Percentiles rank a stretch among this genome's conserved stretches.
Conservation (phyloP, 2,888 invertebrate species). For the Ametastegia equiseti region DNA sequence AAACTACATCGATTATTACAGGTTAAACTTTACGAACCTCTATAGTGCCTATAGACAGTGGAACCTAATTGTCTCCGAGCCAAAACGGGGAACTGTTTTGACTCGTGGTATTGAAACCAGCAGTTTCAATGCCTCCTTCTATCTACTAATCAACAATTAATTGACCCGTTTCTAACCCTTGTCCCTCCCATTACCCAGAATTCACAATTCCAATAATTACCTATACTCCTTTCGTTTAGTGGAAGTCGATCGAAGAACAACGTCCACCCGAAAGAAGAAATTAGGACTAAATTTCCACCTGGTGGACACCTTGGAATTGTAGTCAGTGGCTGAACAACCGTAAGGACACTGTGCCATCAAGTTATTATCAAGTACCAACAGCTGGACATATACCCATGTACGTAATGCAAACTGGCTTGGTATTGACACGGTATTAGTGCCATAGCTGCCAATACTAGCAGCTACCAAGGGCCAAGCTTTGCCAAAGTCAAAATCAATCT, state of each 20-base stretch:
- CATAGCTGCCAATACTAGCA: no score
- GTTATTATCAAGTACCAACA: no score
- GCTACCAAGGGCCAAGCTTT: no score
- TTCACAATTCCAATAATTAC: not conserved
- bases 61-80: not conserved
- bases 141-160: not conserved
- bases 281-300: no score
- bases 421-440: no score
- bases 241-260: not conserved
- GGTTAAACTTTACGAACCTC: not conserved
- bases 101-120: not conserved
- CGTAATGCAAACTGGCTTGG: no score
- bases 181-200: not conserved
- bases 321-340: no score
- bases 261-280: not conserved
- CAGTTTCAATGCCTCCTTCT: not conserved
- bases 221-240: not conserved
- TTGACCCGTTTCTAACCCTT: not conserved
- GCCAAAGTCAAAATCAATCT: no score
- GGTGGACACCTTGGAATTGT: no score
- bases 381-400: no score
- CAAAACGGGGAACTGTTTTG: not conserved
- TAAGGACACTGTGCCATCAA: no score
- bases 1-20: slow-evolving; percentile 7
- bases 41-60: not conserved